Conservation (phyloP, 1,140 invertebrate species). For the Dendroctonus ponderosae region DNA sequence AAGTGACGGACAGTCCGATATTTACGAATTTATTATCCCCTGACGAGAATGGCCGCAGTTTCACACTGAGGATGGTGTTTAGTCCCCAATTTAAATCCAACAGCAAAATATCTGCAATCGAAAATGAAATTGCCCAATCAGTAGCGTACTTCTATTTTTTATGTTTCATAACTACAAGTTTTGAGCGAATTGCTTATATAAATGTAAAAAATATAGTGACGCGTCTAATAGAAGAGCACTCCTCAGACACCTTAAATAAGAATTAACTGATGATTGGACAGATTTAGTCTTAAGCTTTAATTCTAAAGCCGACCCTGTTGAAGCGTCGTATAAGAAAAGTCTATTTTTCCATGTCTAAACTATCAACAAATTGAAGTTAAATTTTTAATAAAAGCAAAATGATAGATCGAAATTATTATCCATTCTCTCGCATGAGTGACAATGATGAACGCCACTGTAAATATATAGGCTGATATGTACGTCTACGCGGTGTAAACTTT, state of each 20-base stretch:
- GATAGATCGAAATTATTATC: too few relatives aligned
- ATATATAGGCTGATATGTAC: conserved; percentile 25
- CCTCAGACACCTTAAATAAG: not conserved
- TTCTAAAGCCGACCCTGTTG: not conserved
- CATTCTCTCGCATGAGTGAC: not conserved
- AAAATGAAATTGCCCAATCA: conserved; percentile 6
- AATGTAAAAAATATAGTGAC: not conserved
- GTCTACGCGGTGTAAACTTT: conserved; percentile 30
- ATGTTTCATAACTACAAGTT: not conserved
- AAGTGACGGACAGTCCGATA: not conserved
- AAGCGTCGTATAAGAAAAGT: too few relatives aligned
- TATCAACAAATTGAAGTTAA: not conserved
- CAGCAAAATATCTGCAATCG: conserved; percentile 11
- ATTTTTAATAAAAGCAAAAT: not conserved
- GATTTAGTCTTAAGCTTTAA: not conserved
- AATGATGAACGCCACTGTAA: conserved; percentile 20
- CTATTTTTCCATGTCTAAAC: not conserved
- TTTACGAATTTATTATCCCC: conserved; percentile 9
- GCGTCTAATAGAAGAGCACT: not conserved
- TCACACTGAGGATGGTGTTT: conserved; percentile 9
- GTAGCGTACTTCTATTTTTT: too few relatives aligned
- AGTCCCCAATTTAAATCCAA: conserved; percentile 17
- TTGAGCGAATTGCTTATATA: not conserved
- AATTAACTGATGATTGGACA: not conserved
- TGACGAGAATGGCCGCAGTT: conserved; percentile 3